Evolutionary conservation across 2,797 vertebrate genomes (phyloP).

Genomic region (Anguilla marmorata): DNA sequence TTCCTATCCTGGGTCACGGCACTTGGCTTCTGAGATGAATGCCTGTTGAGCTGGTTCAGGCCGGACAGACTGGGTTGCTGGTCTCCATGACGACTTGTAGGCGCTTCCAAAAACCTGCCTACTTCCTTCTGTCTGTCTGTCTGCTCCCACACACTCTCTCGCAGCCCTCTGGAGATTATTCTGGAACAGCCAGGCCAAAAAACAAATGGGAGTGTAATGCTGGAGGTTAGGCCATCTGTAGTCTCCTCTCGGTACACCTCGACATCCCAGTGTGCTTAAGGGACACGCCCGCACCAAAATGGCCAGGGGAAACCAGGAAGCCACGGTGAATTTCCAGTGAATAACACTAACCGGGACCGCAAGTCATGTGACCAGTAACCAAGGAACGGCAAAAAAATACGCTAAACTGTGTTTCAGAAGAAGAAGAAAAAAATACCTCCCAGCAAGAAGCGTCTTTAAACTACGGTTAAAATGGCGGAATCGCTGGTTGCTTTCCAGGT

Average conservation of each 20-base stretch:
- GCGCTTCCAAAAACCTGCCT: not conserved
- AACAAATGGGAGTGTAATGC: not conserved
- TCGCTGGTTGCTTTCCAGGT: not conserved
- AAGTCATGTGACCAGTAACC: not conserved
- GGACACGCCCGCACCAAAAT: not conserved
- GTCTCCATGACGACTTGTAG: not conserved
- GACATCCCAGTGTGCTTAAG: not conserved
- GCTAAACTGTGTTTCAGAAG: not conserved
- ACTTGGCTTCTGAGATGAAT: conserved; percentile 70
- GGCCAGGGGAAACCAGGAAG: not conserved
- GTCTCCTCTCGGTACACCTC: not conserved
- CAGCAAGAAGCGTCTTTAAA: not conserved
- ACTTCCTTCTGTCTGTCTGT: not conserved
- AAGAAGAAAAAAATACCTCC: not conserved
- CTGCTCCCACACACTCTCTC: not conserved
- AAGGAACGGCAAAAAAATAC: not conserved
- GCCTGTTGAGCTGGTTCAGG: conserved; percentile 52
- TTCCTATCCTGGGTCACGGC: conserved; percentile 65
- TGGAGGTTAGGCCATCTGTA: not conserved
- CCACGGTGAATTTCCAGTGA: not conserved
- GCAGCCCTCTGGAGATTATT: not conserved
- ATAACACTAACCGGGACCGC: conserved; percentile 14
- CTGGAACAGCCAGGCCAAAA: not conserved
- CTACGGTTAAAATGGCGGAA: not conserved
- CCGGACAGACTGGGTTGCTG: conserved; percentile 1